A percentile compares a stretch with the other conserved stretches of the same genome.
These are phyloP conservation scores for Heterodera carotae DNA, from an alignment of 1,140 invertebrate species.

Conservation along the genomic window DNA sequence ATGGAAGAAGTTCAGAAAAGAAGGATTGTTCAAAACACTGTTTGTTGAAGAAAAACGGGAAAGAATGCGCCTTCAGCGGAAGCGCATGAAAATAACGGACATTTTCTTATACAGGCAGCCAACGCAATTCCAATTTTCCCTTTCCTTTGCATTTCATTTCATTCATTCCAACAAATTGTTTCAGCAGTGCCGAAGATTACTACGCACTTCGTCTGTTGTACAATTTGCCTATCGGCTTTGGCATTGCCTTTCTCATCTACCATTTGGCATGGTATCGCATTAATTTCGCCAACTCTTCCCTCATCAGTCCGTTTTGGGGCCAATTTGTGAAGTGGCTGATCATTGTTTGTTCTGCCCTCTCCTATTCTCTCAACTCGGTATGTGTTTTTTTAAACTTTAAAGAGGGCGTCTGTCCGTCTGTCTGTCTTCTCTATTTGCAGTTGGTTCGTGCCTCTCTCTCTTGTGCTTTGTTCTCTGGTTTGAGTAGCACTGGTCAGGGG, in stretches of 20 bases:
- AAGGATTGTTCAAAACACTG: not conserved
- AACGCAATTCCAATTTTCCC: too few species aligned
- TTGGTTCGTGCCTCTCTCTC: conserved; percentile 45
- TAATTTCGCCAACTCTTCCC: conserved; percentile 44
- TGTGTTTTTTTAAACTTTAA: not conserved
- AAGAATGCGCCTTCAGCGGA: not conserved
- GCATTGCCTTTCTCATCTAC: conserved; percentile 32
- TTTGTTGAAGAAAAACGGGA: not conserved
- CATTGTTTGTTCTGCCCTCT: conserved; percentile 31
- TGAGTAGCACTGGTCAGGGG: conserved; percentile 40
- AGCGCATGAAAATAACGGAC: not conserved
- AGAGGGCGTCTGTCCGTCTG: not conserved
- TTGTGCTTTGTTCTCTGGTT: conserved; percentile 36
- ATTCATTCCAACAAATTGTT: not conserved
- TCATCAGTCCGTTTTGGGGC: conserved; percentile 19
- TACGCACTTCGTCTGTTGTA: conserved; percentile 37
- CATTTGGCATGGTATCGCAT: conserved; percentile 41
- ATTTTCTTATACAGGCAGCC: not conserved
- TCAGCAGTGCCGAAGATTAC: conserved; percentile 43
- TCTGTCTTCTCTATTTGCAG: too few species aligned
- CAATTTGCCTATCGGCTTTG: conserved; percentile 46
- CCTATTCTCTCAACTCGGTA: conserved; percentile 47
- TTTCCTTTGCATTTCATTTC: too few species aligned
- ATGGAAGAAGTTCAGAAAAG: not conserved
- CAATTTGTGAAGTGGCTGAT: conserved; percentile 39